Base-by-base conservation (phyloP, 2,797 vertebrate species). In the Chaetophractus vellerosus region DNA sequence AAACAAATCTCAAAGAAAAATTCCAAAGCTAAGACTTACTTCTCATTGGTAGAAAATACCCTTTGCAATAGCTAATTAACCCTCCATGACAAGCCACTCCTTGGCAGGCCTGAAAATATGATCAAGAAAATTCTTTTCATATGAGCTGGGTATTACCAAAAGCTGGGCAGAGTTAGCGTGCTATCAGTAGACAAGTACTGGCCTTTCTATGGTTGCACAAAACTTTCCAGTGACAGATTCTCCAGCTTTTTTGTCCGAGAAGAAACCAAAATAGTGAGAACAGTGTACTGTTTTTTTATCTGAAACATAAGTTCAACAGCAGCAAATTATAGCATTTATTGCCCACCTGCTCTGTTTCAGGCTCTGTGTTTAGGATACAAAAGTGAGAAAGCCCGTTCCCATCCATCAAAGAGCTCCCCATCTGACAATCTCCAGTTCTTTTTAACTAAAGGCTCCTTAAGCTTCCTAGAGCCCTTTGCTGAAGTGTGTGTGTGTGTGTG, bases 111-210 rank as follows among this genome's bases (percentile, higher is more conserved):
- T 61, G 57, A 48, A 95, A 79, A 90, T 31, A 72, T 9, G 59
- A 95, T 92, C 63, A 10, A 71, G 88, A 89, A 96, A 94, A 96
- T 75, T 36, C 31, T 97, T 96, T 96, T 72, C 80, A 69, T 90
- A 93, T 92, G 96, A 88, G 81, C 68, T 28, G 71, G 91, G 87
- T 90, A 80, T 95, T 63, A 90, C 52, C 96, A 71, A 95, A 85
- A 85, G 92, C 92, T 11, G 66, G 81, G 87, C 76, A 95, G 83
- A 93, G 81, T 69, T 59, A 41, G 5, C 28, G 74, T 41, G 85
- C 11, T 75, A 55, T 71, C 93, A 52, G 48, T 50, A 38, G 68
- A 84, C 74, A 6, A 83, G 80, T 55, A 63, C 19, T 64, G 61
- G 33, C 81, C 92, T 96, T 83, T 78, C 81, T 16, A 8, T 61